phyloP scores from a whole-genome alignment of 1,140 invertebrate genomes.

The Camponotus pennsylvanicus region DNA sequence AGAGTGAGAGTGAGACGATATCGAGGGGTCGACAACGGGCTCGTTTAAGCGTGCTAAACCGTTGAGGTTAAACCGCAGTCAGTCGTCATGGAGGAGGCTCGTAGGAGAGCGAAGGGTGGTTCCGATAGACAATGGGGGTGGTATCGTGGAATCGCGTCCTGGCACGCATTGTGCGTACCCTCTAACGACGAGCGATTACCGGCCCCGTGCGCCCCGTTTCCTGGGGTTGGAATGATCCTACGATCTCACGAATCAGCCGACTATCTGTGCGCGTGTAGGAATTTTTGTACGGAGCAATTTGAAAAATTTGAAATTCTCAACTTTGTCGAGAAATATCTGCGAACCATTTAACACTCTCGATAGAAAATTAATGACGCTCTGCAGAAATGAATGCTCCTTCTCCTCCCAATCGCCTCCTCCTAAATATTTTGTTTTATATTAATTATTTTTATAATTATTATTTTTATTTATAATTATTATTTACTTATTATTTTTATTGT shows the following conservation, averaged over 20 bases:
- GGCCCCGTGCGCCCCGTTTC: conserved; percentile 66
- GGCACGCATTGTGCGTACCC: conserved; percentile 83
- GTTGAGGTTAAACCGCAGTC: conserved; percentile 82
- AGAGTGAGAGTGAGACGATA: conserved; percentile 47
- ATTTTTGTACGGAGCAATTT: conserved; percentile 19
- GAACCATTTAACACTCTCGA: background rate
- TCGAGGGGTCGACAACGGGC: conserved; percentile 76
- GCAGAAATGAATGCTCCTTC: background rate
- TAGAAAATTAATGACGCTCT: background rate
- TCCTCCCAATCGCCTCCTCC: too few relatives aligned
- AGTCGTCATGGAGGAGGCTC: conserved; percentile 77
- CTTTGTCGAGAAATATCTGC: background rate
- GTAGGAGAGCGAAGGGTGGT: conserved; percentile 70
- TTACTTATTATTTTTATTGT: background rate
- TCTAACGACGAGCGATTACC: conserved; percentile 83
- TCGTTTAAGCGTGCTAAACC: conserved; percentile 84
- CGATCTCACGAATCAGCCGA: conserved; percentile 70
- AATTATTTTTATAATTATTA: background rate
- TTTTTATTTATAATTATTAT: background rate
- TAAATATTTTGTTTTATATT: background rate
- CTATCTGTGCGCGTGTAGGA: conserved; percentile 34
- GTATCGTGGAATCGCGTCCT: conserved; percentile 83
- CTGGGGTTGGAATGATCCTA: conserved; percentile 60
- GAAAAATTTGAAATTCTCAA: background rate
- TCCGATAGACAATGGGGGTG: conserved; percentile 83